A percentile compares a stretch with the other conserved stretches of the same genome.
Evolutionary conservation across 2,113 vertebrate genomes (phyloP).

Genomic region (Peromyscus californicus): DNA sequence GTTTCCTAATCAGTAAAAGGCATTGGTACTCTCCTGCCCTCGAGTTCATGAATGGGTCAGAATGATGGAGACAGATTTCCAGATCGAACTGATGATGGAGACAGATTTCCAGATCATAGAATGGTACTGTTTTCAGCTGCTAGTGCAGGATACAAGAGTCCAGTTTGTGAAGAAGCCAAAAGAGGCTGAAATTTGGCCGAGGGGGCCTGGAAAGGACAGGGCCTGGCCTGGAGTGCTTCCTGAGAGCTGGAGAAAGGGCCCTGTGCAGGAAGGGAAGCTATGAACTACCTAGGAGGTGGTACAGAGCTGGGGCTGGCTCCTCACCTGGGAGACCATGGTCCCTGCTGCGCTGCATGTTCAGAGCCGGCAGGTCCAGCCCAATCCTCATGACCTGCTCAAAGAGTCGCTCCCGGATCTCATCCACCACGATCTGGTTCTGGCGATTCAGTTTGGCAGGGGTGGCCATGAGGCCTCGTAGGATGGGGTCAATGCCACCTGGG

Average conservation of each 20-base stretch:
- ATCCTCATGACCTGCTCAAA: conserved; percentile 89
- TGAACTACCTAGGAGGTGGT: fast-evolving
- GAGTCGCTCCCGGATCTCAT: conserved; percentile 91
- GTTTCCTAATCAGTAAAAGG: background rate
- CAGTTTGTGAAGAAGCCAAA: background rate
- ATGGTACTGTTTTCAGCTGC: background rate
- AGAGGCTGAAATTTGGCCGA: background rate
- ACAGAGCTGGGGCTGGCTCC: background rate
- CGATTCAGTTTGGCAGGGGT: conserved; percentile 91
- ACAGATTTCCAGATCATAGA: background rate
- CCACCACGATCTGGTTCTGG: conserved; percentile 91
- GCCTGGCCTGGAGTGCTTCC: background rate
- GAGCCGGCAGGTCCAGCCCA: conserved; percentile 88
- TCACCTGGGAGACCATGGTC: conserved; percentile 93
- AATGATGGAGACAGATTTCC: background rate
- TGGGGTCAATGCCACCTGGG: conserved; percentile 92
- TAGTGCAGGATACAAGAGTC: too few relatives aligned
- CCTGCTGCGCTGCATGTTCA: conserved; percentile 93
- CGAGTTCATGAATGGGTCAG: background rate
- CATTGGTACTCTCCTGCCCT: background rate
- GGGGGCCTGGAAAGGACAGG: background rate
- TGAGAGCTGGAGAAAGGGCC: background rate
- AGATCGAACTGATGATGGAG: background rate
- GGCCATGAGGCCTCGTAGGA: conserved; percentile 90
- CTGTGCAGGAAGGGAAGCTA: background rate